phyloP scores from a whole-genome alignment of 2,888 invertebrate species.

The Drosophila aldrichi region DNA sequence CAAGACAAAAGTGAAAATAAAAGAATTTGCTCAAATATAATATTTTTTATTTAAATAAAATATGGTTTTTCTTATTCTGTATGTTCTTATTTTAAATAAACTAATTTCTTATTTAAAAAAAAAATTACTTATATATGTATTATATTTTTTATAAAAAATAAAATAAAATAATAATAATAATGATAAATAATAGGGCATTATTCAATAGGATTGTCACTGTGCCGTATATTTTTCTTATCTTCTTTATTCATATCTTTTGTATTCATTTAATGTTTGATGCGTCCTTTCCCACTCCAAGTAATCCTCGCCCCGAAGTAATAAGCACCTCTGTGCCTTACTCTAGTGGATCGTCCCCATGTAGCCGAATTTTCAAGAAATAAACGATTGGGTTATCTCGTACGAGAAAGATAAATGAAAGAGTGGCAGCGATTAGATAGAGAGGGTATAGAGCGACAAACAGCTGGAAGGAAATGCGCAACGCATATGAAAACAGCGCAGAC shows the following conservation, averaged over 20 bases:
- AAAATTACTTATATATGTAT: too few relatives aligned
- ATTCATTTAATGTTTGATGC: conserved; percentile 1
- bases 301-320: neutral
- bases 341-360: neutral
- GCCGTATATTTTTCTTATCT: too few relatives aligned
- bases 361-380: conserved; percentile 12
- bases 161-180: too few relatives aligned
- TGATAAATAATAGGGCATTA: too few relatives aligned
- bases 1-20: too few relatives aligned
- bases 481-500: conserved; percentile 14
- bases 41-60: too few relatives aligned
- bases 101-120: too few relatives aligned
- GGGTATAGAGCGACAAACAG: conserved; percentile 15
- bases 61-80: too few relatives aligned
- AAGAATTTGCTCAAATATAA: too few relatives aligned
- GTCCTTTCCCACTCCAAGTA: neutral
- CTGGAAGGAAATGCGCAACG: conserved; percentile 28
- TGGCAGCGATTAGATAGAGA: conserved; percentile 37
- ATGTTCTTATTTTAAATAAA: too few relatives aligned
- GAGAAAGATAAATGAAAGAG: conserved; percentile 11
- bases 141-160: too few relatives aligned
- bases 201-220: too few relatives aligned
- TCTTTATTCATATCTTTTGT: neutral
- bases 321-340: neutral
- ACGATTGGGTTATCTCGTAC: conserved; percentile 26